Conservation (phyloP, 2,113 vertebrate genomes). For the Bambusicola thoracicus region DNA sequence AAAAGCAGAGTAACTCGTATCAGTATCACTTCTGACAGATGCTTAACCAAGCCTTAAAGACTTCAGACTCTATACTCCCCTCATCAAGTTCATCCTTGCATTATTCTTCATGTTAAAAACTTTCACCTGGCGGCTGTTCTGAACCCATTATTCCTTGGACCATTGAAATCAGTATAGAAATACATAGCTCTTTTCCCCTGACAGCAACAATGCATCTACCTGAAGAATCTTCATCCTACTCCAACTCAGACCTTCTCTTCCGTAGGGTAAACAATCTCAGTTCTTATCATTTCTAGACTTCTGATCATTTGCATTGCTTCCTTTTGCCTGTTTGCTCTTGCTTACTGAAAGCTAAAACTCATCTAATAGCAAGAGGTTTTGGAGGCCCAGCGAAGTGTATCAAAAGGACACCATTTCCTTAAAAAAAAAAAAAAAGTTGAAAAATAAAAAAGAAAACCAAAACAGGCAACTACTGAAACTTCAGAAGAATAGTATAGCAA, state of each 20-base stretch:
- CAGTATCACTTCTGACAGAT: neutral
- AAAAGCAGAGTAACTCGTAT: neutral
- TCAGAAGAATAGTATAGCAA: neutral
- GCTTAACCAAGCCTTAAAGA: neutral
- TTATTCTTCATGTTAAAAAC: neutral
- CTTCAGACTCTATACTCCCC: neutral
- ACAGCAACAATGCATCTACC: neutral
- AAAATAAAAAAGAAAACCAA: conserved; percentile 8
- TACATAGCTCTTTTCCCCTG: neutral
- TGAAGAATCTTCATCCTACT: neutral
- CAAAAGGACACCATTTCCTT: neutral
- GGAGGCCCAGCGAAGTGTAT: neutral
- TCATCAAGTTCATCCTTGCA: neutral
- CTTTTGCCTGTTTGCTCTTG: neutral
- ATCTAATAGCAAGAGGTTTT: conserved; percentile 33
- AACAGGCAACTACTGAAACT: conserved; percentile 10
- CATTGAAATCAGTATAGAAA: neutral
- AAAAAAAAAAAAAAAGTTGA: neutral
- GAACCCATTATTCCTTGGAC: neutral
- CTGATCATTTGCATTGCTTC: neutral
- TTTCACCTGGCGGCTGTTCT: neutral
- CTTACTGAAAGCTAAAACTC: neutral
- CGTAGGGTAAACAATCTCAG: neutral
- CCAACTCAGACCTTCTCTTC: neutral
- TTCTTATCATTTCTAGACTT: neutral